Conservation (phyloP, 2,113 vertebrate genomes). For the Podilymbus podiceps region DNA sequence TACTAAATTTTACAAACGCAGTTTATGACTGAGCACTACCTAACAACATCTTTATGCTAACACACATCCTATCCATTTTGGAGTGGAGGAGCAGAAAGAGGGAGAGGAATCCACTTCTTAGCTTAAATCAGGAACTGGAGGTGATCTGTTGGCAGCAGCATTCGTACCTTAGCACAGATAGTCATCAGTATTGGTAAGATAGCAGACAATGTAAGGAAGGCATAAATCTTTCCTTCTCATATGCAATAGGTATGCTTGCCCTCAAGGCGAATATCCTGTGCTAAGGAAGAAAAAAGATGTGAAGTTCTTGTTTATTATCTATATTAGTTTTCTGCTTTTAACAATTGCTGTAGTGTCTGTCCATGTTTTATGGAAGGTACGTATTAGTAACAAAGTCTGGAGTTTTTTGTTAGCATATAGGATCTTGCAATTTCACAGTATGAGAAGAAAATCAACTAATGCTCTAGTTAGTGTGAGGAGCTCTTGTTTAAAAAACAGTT, state of each 20-base stretch:
- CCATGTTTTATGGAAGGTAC: not conserved
- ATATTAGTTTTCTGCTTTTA: not conserved
- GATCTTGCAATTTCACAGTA: not conserved
- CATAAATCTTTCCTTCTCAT: not conserved
- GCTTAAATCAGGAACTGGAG: not conserved
- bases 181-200: not conserved
- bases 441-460: not conserved
- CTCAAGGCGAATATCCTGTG: not conserved
- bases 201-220: not conserved
- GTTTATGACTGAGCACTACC: not conserved
- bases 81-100: not conserved
- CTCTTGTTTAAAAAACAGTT: not conserved
- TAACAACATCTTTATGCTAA: not conserved
- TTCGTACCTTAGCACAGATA: not conserved
- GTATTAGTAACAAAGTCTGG: not conserved
- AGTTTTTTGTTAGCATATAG: not conserved
- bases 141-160: not conserved
- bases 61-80: not conserved
- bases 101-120: not conserved
- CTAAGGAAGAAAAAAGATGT: not conserved
- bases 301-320: not conserved
- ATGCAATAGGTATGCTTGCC: not conserved
- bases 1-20: not conserved
- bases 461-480: not conserved
- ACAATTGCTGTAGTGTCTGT: not conserved